Evolutionary conservation across 2,888 invertebrate species (phyloP), one percentile per base, ranked within the genome.

Genomic region (Elmis aenea): DNA sequence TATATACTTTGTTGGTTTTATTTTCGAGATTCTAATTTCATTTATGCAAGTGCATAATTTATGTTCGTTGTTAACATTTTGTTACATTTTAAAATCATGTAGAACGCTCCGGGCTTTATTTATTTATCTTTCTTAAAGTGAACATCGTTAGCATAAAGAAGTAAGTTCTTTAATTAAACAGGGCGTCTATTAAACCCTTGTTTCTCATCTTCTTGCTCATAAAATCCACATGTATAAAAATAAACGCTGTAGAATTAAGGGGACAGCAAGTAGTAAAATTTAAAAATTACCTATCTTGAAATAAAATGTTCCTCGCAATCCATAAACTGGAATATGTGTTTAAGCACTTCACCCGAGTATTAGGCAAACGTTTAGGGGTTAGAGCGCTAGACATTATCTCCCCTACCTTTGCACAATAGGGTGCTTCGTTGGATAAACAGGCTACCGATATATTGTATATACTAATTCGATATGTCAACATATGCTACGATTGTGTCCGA

Each of bases 391-490:
- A 27, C 24, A 21, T 25, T 33, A 24, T 44, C 46, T 45, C 51
- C 53, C 50, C 38, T 42, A 34, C 31, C 37, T 48, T 47, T 50
- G 46, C 44, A 43, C 26, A 37, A 21, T 26, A 35, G 35, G 33
- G 41, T 37, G 46, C 44, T 45, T 48, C 47, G 38, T 42, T 51
- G 55, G 46, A 46, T 50, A 54, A 52, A 54, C 52, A 52, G 37
- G 42, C 45, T 42, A 32, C 33, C 37, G 25, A 42, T 42, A 37
- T 33, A 33, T 33, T 31, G 38, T 51, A 52, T 55, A 52, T 52
- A 54, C 53, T 58, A 58, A 61, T 61, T 54, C 51, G 48, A 55
- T 55, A 52, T 51, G 56, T 58, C 55, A 61, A 57, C 58, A 59
- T 57, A 57, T 57, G 59, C 50, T 49, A 32, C 38, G 43, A 47